These are phyloP conservation scores for Kryptopterus vitreolus DNA, from an alignment of 2,797 vertebrate species.

Conservation along the genomic window DNA sequence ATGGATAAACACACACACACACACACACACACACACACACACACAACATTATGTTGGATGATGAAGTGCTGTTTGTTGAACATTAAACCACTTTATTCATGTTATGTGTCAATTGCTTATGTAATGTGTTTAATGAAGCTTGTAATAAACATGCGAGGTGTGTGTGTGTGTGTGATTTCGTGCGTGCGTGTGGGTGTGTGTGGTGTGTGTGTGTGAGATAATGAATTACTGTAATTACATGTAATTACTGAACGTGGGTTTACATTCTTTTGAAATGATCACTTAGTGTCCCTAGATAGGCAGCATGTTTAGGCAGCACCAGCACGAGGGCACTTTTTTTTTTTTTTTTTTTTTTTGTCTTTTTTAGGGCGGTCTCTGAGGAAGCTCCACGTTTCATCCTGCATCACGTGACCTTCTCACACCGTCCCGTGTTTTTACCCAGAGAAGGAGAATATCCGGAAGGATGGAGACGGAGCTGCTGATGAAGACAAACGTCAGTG, in stretches of 20 bases:
- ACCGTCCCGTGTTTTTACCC: background rate
- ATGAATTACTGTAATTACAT: no score
- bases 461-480: background rate
- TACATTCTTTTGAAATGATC: background rate
- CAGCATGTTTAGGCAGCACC: background rate
- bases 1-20: slow-evolving; percentile 75
- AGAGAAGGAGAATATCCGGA: background rate
- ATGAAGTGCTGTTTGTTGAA: slow-evolving; percentile 45
- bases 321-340: background rate
- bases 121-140: slow-evolving; percentile 1
- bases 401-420: background rate
- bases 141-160: background rate
- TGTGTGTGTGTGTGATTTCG: background rate
- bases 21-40: background rate
- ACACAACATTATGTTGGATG: background rate
- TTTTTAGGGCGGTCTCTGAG: background rate
- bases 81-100: slow-evolving; percentile 18
- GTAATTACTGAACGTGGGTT: background rate
- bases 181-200: background rate
- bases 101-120: background rate
- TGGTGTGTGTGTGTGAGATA: background rate
- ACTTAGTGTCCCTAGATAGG: slow-evolving; percentile 1
- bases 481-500: background rate
- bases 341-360: no score
- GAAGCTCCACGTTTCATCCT: background rate